These are phyloP conservation scores for Palythoa caribaeorum DNA, from an alignment of 92 coral and sea anemone species.

Conservation along the genomic window DNA sequence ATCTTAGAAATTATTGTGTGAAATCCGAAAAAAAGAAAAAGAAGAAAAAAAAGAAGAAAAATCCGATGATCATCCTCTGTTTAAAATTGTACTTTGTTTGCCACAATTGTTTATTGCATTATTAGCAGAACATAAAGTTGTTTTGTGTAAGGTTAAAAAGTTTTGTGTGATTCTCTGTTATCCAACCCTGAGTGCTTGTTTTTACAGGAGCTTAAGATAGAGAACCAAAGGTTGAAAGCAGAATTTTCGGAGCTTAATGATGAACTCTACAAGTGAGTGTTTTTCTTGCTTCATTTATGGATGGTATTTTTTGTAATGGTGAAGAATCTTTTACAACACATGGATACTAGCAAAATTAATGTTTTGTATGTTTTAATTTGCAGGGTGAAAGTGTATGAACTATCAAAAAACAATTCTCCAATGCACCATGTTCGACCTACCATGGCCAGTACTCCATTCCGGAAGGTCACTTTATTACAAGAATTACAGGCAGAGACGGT, in stretches of 20 bases:
- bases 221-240: slow-evolving; percentile 78
- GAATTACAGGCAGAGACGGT: slow-evolving; percentile 88
- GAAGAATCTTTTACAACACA: not conserved
- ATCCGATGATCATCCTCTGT: too few relatives aligned
- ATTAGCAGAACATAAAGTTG: too few relatives aligned
- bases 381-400: slow-evolving; percentile 26
- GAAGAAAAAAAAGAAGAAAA: too few relatives aligned
- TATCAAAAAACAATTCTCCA: slow-evolving; percentile 19
- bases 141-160: too few relatives aligned
- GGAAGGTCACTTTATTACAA: slow-evolving; percentile 80
- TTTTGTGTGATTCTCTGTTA: not conserved
- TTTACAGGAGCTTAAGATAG: slow-evolving; percentile 81
- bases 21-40: too few relatives aligned
- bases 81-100: too few relatives aligned
- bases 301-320: not conserved
- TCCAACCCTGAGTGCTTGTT: not conserved
- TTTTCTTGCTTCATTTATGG: not conserved
- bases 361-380: not conserved
- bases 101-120: too few relatives aligned
- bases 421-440: slow-evolving; percentile 29
- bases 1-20: too few relatives aligned
- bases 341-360: not conserved
- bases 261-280: slow-evolving; percentile 66
- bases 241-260: slow-evolving; percentile 83
- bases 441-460: slow-evolving; percentile 73